Percentiles rank a stretch among this genome's conserved stretches.
Conservation (phyloP, 2,797 vertebrate genomes). For the Lerista edwardsae region DNA sequence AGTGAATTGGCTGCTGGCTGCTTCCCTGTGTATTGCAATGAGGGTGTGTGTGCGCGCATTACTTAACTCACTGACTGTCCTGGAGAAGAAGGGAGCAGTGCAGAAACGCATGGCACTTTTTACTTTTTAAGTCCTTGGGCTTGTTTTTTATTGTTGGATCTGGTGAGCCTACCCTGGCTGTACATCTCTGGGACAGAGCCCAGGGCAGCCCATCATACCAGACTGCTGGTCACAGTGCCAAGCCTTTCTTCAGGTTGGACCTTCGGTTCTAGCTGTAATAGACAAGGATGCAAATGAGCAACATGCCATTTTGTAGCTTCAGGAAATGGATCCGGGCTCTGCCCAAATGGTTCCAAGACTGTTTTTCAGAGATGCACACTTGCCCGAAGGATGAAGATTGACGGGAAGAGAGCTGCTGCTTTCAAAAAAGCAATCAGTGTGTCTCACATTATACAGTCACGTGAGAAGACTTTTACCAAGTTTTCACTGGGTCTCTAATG, state of each 20-base stretch:
- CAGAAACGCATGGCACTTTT: too few relatives aligned
- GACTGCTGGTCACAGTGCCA: background rate
- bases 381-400: background rate
- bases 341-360: background rate
- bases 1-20: too few relatives aligned
- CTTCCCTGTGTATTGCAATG: too few relatives aligned
- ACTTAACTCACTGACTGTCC: too few relatives aligned
- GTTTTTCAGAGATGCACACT: too few relatives aligned
- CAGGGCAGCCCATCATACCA: too few relatives aligned
- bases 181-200: too few relatives aligned
- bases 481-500: background rate
- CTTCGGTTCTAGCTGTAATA: background rate
- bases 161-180: too few relatives aligned
- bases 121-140: too few relatives aligned
- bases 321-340: background rate
- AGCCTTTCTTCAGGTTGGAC: background rate
- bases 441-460: background rate
- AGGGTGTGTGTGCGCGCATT: too few relatives aligned
- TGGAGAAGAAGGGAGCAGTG: too few relatives aligned
- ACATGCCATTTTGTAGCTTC: background rate
- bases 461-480: background rate
- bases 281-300: background rate
- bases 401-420: background rate
- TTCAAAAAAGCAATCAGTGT: background rate
- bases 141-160: too few relatives aligned